Evolutionary conservation across 2,888 invertebrate species (phyloP).

Genomic region (Epinotia bilunana): DNA sequence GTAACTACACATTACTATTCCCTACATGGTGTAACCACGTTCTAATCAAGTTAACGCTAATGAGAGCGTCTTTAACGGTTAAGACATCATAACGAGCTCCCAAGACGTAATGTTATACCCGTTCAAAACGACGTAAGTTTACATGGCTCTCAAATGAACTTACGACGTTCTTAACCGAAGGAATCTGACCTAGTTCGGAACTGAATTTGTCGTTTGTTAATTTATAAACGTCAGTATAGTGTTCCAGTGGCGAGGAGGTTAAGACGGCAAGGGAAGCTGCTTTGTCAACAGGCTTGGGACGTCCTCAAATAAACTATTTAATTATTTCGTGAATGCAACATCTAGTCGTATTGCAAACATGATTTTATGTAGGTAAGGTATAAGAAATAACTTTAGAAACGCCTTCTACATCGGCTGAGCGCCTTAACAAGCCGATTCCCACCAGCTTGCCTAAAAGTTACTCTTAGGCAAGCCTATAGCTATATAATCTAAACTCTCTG

Average conservation of each 20-base stretch:
- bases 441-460: no score
- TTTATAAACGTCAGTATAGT: conserved; percentile 28
- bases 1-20: neutral
- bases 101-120: conserved; percentile 1
- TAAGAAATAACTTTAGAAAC: no score
- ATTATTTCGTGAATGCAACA: neutral
- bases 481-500: no score
- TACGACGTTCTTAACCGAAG: neutral
- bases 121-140: neutral
- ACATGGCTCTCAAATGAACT: neutral
- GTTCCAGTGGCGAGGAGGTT: conserved; percentile 3
- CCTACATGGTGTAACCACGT: conserved; percentile 12
- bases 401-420: no score
- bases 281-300: neutral
- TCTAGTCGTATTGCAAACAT: no score
- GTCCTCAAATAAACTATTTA: neutral
- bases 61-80: conserved; percentile 35
- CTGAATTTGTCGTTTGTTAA: conserved; percentile 38
- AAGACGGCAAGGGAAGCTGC: conserved; percentile 7
- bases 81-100: conserved; percentile 23
- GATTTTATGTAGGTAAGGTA: no score
- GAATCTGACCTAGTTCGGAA: conserved; percentile 29
- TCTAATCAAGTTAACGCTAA: conserved; percentile 34
- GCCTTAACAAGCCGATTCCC: no score
- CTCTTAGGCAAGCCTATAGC: no score